Percentiles rank a stretch among this genome's conserved stretches.
Conservation (phyloP, 2,113 vertebrate genomes). For the Salvelinus alpinus region DNA sequence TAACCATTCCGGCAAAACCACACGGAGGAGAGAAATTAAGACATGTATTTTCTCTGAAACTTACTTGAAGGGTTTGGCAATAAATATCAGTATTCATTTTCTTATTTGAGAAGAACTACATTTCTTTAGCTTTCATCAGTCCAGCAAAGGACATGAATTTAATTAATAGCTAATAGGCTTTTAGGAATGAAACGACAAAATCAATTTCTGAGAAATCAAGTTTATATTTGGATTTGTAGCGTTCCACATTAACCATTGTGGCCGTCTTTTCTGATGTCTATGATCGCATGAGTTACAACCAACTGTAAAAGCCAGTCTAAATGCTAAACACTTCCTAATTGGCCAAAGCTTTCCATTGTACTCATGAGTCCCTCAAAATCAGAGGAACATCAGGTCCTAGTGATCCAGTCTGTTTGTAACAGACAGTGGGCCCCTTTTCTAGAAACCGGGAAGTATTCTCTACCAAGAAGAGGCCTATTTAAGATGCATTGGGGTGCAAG, state of each 20-base stretch:
- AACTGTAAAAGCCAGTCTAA: slow-evolving; percentile 32
- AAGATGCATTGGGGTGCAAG: slow-evolving; percentile 26
- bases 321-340: slow-evolving; percentile 46
- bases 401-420: slow-evolving; percentile 21
- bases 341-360: slow-evolving; percentile 37
- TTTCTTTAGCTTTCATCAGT: slow-evolving; percentile 36
- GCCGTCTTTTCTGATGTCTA: slow-evolving; percentile 39
- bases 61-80: slow-evolving; percentile 58
- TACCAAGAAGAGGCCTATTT: slow-evolving; percentile 26
- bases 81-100: slow-evolving; percentile 20
- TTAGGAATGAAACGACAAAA: slow-evolving; percentile 37
- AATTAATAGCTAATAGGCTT: slow-evolving; percentile 35
- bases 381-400: slow-evolving; percentile 32
- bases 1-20: slow-evolving; percentile 40
- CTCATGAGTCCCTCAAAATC: slow-evolving; percentile 16
- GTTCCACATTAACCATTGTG: slow-evolving; percentile 20
- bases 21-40: slow-evolving; percentile 25
- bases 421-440: slow-evolving; percentile 43
- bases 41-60: slow-evolving; percentile 40
- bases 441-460: slow-evolving; percentile 35
- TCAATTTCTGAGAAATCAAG: slow-evolving; percentile 25
- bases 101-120: slow-evolving; percentile 36
- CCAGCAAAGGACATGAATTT: slow-evolving; percentile 35
- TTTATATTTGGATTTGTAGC: slow-evolving; percentile 40
- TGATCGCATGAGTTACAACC: slow-evolving; percentile 31